Percentiles rank a stretch among this genome's conserved stretches.
Conservation (phyloP, 2,888 invertebrate genomes). For the Agrypnus murinus region DNA sequence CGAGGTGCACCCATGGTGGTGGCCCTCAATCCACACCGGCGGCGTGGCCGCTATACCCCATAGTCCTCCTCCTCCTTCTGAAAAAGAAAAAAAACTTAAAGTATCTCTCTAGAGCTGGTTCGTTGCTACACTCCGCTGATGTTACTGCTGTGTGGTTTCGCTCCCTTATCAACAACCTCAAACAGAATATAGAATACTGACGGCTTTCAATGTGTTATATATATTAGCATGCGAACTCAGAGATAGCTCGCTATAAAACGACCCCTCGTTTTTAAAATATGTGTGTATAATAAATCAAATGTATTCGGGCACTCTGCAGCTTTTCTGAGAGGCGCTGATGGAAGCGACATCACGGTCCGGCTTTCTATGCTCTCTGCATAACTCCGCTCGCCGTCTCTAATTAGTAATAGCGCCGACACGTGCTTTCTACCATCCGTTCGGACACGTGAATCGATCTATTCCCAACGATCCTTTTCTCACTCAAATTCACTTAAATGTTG, state of each 20-base stretch:
- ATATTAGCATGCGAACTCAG: slow-evolving; percentile 61
- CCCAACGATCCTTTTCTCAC: slow-evolving; percentile 39
- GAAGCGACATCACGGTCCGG: slow-evolving; percentile 49
- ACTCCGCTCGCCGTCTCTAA: slow-evolving; percentile 46
- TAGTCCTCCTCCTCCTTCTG: slow-evolving; percentile 69
- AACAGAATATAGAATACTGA: slow-evolving; percentile 67
- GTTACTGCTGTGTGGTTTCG: slow-evolving; percentile 52
- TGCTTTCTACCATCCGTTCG: slow-evolving; percentile 33
- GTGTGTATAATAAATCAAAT: slow-evolving; percentile 65
- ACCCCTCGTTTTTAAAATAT: slow-evolving; percentile 62
- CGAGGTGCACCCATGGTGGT: slow-evolving; percentile 66
- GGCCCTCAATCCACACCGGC: slow-evolving; percentile 69
- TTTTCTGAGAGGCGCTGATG: slow-evolving; percentile 50
- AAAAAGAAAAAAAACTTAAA: slow-evolving; percentile 61
- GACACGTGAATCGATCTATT: slow-evolving; percentile 43
- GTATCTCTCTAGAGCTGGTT: slow-evolving; percentile 39
- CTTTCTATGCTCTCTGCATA: slow-evolving; percentile 43
- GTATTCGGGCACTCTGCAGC: slow-evolving; percentile 55
- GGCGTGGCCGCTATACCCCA: slow-evolving; percentile 66
- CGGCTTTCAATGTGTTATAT: slow-evolving; percentile 62
- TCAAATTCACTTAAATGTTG: slow-evolving; percentile 59
- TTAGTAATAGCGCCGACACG: slow-evolving; percentile 45
- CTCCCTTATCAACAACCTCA: slow-evolving; percentile 66
- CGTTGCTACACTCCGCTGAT: slow-evolving; percentile 45
- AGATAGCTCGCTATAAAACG: slow-evolving; percentile 60